A percentile compares a stretch with the other conserved stretches of the same genome.
Conservation (phyloP, 2,888 invertebrate genomes). For the Xanthorhoe spadicearia region DNA sequence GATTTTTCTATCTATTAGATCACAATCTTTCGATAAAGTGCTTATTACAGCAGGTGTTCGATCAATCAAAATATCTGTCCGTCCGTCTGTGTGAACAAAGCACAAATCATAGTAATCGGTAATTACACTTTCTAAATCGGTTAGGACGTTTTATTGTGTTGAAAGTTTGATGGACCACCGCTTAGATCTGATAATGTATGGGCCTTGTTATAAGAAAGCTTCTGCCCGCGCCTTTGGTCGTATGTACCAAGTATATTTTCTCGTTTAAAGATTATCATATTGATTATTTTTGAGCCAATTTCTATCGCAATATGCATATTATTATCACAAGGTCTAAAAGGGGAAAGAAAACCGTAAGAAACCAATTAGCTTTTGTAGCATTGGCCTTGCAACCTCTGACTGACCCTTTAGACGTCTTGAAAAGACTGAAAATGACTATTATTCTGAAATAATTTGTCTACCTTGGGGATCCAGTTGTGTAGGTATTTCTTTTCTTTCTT, state of each 20-base stretch:
- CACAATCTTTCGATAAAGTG: constrained; percentile 32
- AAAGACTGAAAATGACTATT: too few species aligned
- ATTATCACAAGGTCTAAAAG: too few species aligned
- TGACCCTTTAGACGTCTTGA: too few species aligned
- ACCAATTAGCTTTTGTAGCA: too few species aligned
- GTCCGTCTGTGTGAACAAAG: constrained; percentile 34
- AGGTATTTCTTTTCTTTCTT: too few species aligned
- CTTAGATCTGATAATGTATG: constrained; percentile 16
- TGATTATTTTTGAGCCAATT: too few species aligned
- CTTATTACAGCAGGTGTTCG: constrained; percentile 39
- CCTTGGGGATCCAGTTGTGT: too few species aligned
- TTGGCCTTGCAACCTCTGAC: too few species aligned
- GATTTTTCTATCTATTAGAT: constrained; percentile 14
- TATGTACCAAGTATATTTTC: neutral
- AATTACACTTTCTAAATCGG: constrained; percentile 55
- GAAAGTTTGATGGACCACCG: constrained; percentile 34
- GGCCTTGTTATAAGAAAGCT: neutral
- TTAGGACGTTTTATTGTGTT: constrained; percentile 34
- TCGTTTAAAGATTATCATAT: neutral
- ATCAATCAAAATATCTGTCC: constrained; percentile 37
- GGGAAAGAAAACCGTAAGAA: too few species aligned
- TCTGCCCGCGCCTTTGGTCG: neutral
- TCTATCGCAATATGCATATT: too few species aligned
- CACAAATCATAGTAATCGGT: constrained; percentile 39
- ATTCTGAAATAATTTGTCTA: too few species aligned